phyloP scores from a whole-genome alignment of 2,797 vertebrate genomes.

The Scomberomorus guttatus region DNA sequence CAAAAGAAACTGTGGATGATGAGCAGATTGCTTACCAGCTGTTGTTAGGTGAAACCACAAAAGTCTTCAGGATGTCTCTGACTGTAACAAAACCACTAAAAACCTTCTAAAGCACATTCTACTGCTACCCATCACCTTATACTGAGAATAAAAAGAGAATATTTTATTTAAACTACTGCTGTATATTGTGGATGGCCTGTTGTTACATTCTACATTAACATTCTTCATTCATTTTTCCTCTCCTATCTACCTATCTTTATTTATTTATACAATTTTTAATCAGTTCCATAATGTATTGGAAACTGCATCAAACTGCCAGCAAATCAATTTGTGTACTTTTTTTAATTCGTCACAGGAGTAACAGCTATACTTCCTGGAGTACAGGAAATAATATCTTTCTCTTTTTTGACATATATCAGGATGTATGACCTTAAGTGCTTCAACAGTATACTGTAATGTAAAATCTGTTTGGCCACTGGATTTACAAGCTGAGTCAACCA shows the following conservation, averaged over 20 bases:
- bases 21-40: background rate
- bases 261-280: background rate
- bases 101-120: background rate
- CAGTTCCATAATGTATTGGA: background rate
- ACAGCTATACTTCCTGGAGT: no score
- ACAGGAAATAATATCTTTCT: no score
- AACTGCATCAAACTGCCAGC: background rate
- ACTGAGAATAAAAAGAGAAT: background rate
- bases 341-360: no score
- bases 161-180: background rate
- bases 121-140: background rate
- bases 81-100: background rate
- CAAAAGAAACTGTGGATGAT: background rate
- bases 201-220: no score
- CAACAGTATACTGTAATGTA: no score
- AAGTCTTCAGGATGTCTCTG: background rate
- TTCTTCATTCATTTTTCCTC: no score
- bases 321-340: no score
- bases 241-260: background rate
- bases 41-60: background rate
- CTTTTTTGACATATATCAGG: no score
- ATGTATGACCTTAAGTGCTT: no score
- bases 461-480: constrained; percentile 9
- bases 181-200: background rate
- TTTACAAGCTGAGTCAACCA: constrained; percentile 25